These are phyloP conservation scores for Telenomus remus DNA, from an alignment of 1,140 invertebrate genomes.

Conservation along the genomic window DNA sequence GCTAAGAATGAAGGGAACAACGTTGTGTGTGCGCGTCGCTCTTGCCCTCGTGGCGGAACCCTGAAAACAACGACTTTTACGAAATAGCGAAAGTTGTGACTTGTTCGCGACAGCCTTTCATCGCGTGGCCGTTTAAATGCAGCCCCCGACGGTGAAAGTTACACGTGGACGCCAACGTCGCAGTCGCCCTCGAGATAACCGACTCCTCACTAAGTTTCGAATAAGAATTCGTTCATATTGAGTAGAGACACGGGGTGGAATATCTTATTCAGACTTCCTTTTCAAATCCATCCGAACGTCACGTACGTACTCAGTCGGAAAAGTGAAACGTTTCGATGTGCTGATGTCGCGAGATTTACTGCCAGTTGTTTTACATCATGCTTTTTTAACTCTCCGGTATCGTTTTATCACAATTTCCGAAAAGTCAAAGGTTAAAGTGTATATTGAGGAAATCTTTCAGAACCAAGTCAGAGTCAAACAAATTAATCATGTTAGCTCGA, in stretches of 20 bases:
- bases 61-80: constrained; percentile 49
- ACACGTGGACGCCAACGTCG: constrained; percentile 37
- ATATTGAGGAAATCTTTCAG: too few relatives aligned
- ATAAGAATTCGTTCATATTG: constrained; percentile 46
- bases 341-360: constrained; percentile 4
- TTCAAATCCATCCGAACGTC: constrained; percentile 17
- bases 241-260: constrained; percentile 11
- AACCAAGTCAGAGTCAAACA: too few relatives aligned
- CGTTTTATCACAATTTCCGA: too few relatives aligned
- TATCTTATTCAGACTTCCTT: constrained; percentile 22
- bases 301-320: neutral
- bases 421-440: too few relatives aligned
- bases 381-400: neutral
- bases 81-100: constrained; percentile 58
- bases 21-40: neutral
- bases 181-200: constrained; percentile 47
- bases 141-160: constrained; percentile 44
- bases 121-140: constrained; percentile 9
- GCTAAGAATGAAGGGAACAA: constrained; percentile 24
- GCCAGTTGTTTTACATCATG: constrained; percentile 2
- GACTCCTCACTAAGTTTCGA: constrained; percentile 35
- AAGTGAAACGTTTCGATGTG: constrained; percentile 7
- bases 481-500: too few relatives aligned
- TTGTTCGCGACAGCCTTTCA: constrained; percentile 12
- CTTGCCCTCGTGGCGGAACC: constrained; percentile 17